A percentile compares a stretch with the other conserved stretches of the same genome.
Evolutionary conservation across 2,797 vertebrate genomes (phyloP).

Genomic region (Hipposideros larvatus): DNA sequence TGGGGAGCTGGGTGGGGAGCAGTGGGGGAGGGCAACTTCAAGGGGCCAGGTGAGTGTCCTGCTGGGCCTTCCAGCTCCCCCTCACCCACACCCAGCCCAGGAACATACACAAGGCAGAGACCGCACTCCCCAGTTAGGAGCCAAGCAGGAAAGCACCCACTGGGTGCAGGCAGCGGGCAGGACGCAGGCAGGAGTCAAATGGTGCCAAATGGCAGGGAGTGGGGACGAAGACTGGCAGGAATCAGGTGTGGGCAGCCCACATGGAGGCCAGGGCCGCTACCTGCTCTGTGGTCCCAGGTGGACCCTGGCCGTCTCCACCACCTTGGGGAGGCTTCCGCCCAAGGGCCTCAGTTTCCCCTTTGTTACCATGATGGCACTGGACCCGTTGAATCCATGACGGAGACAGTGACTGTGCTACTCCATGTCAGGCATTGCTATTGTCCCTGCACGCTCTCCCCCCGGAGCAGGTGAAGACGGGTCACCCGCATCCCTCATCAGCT

Average conservation of each 20-base stretch:
- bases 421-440: fast-evolving
- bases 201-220: neutral
- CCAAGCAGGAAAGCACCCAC: neutral
- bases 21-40: fast-evolving
- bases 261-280: fast-evolving
- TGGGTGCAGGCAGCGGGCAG: neutral
- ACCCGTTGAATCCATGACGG: fast-evolving
- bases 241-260: fast-evolving
- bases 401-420: fast-evolving
- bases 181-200: fast-evolving
- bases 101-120: neutral
- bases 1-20: neutral
- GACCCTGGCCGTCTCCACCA: neutral
- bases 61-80: neutral
- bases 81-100: neutral
- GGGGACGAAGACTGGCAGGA: neutral
- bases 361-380: neutral
- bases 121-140: neutral
- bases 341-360: neutral
- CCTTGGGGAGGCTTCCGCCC: too few relatives aligned
- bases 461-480: fast-evolving
- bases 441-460: fast-evolving
- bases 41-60: too few relatives aligned
- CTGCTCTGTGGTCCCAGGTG: too few relatives aligned
- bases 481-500: fast-evolving